phyloP scores from a whole-genome alignment of 2,888 invertebrate genomes.

The Disparrhopalites patrizii region DNA sequence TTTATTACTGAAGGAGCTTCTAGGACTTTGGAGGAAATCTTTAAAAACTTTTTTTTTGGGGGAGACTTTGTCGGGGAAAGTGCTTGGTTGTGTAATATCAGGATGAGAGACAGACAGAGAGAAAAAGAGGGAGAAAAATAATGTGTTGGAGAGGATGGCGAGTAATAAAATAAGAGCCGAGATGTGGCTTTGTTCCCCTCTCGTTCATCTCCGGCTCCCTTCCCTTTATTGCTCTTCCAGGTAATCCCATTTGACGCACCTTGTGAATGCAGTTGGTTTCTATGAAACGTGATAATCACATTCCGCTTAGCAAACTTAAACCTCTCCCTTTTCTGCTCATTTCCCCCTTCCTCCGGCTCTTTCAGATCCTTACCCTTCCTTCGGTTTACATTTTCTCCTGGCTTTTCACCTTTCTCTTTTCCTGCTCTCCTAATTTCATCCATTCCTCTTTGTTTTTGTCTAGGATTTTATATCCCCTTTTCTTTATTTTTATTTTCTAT shows the following conservation, averaged over 20 bases:
- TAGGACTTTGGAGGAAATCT: no score
- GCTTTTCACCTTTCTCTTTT: neutral
- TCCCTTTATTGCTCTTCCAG: constrained; percentile 25
- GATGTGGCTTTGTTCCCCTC: neutral
- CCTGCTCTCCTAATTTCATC: no score
- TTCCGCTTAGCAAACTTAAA: constrained; percentile 27
- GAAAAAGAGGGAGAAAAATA: no score
- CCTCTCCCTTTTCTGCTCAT: constrained; percentile 8
- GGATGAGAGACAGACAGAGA: no score
- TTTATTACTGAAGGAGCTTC: no score
- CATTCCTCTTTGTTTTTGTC: no score
- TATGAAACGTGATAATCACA: constrained; percentile 29
- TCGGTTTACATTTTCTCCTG: neutral
- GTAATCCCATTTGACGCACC: constrained; percentile 32
- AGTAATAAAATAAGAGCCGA: constrained; percentile 3
- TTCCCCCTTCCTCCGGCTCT: neutral
- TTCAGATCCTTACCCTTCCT: neutral
- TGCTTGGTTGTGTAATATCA: no score
- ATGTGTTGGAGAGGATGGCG: no score
- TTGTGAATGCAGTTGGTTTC: constrained; percentile 23
- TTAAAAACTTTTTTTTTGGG: no score
- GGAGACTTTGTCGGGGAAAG: no score
- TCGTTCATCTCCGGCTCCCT: neutral
- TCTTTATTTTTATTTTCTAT: no score
- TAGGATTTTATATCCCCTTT: no score